Conservation (phyloP, 2,797 vertebrate genomes). For the Amazona finschi region DNA sequence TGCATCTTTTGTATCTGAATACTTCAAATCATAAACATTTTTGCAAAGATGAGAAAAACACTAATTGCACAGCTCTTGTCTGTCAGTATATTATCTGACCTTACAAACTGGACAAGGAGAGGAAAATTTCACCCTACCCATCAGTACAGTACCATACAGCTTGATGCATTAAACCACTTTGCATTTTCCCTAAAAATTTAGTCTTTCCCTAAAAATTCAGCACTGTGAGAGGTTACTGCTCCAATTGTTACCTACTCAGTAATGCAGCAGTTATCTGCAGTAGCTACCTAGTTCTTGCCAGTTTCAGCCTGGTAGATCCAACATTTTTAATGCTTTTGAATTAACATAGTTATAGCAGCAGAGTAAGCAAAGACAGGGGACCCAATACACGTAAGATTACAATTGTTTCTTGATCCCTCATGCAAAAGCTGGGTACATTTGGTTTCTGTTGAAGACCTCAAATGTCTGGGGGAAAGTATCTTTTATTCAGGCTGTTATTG, state of each 20-base stretch:
- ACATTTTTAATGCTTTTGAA: neutral
- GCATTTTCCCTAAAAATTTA: neutral
- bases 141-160: neutral
- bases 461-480: neutral
- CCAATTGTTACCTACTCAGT: neutral
- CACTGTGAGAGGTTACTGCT: neutral
- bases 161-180: neutral
- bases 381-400: fast-evolving
- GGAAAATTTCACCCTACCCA: neutral
- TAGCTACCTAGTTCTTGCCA: neutral
- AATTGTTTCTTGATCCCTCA: neutral
- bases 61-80: neutral
- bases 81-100: neutral
- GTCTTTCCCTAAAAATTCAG: neutral
- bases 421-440: neutral
- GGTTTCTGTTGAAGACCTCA: neutral
- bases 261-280: neutral
- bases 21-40: neutral
- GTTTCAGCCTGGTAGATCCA: neutral
- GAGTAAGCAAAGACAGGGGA: neutral
- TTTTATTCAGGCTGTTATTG: neutral
- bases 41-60: neutral
- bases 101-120: neutral
- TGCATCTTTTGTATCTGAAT: neutral
- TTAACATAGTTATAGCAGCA: neutral